Conservation (phyloP, 2,113 vertebrate genomes). For the Pheucticus melanocephalus region DNA sequence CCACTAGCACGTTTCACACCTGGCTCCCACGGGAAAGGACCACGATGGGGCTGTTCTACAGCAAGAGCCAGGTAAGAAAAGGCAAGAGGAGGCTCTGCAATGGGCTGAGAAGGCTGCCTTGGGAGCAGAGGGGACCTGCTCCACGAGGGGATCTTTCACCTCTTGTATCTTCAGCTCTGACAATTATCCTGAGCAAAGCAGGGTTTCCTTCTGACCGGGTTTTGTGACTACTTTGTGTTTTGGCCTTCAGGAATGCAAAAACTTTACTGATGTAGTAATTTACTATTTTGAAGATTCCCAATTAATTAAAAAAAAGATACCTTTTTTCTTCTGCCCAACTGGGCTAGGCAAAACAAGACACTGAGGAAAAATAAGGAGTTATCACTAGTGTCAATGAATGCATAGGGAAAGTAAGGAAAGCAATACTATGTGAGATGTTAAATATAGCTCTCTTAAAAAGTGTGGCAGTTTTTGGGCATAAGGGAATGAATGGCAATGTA, state of each 20-base stretch:
- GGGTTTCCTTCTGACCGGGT: neutral
- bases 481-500: neutral
- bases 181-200: neutral
- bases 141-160: neutral
- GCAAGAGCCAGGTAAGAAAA: conserved; percentile 54
- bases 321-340: neutral
- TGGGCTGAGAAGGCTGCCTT: neutral
- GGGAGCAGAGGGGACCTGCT: neutral
- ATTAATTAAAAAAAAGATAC: rapidly evolving
- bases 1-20: rapidly evolving
- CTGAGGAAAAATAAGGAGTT: neutral
- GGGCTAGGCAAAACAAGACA: neutral
- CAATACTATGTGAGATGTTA: neutral
- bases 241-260: neutral
- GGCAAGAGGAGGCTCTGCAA: neutral
- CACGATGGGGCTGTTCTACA: conserved; percentile 51
- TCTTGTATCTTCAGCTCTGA: neutral
- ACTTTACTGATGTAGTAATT: neutral
- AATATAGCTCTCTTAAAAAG: neutral
- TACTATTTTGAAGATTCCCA: neutral
- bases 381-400: neutral
- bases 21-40: rapidly evolving
- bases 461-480: neutral
- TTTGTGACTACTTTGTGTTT: neutral
- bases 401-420: neutral